A percentile compares a stretch with the other conserved stretches of the same genome.
phyloP scores from a whole-genome alignment of 2,797 vertebrate genomes.

The Synaphobranchus kaupii region DNA sequence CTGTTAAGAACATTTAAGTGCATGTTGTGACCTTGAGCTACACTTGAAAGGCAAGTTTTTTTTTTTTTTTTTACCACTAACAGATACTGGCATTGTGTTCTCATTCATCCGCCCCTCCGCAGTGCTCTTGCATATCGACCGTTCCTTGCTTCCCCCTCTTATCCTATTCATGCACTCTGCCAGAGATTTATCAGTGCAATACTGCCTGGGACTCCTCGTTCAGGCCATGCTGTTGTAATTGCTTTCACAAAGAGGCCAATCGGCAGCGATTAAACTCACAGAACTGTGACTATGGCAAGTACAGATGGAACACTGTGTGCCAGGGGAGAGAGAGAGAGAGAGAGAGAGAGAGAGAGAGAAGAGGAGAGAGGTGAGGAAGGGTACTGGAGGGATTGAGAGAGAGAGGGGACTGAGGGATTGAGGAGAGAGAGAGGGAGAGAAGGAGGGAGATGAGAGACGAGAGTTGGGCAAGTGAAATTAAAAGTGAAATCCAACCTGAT shows the following conservation, averaged over 20 bases:
- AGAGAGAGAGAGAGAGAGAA: not conserved
- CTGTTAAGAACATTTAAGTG: not conserved
- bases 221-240: slow-evolving; percentile 18
- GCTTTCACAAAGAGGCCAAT: slow-evolving; percentile 23
- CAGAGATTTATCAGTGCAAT: not conserved
- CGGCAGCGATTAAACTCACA: slow-evolving; percentile 7
- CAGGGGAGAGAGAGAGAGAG: not conserved
- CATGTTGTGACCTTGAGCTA: slow-evolving; percentile 5
- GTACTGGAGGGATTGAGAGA: not conserved
- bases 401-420: too few relatives aligned
- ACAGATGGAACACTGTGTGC: not conserved
- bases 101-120: not conserved
- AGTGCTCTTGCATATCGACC: slow-evolving; percentile 9
- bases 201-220: not conserved
- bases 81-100: slow-evolving; percentile 14
- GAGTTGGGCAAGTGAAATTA: not conserved
- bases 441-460: not conserved
- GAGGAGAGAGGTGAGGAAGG: not conserved
- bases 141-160: not conserved
- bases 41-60: not conserved
- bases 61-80: not conserved
- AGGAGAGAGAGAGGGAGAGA: not conserved
- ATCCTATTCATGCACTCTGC: not conserved
- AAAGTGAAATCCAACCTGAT: not conserved
- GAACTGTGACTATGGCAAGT: slow-evolving; percentile 8